Percentiles rank a stretch among this genome's conserved stretches.
These are phyloP conservation scores for Lasioglossum vierecki DNA, from an alignment of 2,888 invertebrate genomes.

Conservation along the genomic window DNA sequence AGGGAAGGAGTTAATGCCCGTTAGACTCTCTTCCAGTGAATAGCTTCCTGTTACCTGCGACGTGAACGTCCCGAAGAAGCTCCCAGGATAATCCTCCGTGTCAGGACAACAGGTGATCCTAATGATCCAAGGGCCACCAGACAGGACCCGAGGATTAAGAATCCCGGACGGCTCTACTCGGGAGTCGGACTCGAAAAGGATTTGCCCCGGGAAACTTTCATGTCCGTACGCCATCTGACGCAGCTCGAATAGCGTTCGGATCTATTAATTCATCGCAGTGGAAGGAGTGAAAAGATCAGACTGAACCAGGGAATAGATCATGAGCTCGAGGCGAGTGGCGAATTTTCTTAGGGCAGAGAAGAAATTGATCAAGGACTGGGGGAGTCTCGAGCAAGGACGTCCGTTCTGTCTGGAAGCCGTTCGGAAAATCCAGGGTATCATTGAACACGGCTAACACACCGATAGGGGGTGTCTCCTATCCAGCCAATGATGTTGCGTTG, in stretches of 20 bases:
- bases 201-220: neutral
- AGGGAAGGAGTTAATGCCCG: slow-evolving; percentile 66
- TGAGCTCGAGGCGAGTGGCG: neutral
- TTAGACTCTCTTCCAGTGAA: slow-evolving; percentile 44
- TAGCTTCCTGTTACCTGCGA: slow-evolving; percentile 31
- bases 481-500: slow-evolving; percentile 14
- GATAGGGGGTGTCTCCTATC: slow-evolving; percentile 24
- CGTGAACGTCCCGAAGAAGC: slow-evolving; percentile 38
- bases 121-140: neutral
- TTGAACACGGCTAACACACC: slow-evolving; percentile 26
- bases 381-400: slow-evolving; percentile 14
- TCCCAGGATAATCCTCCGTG: slow-evolving; percentile 16
- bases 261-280: neutral
- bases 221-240: neutral
- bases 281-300: neutral
- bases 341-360: neutral
- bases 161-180: neutral
- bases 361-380: neutral
- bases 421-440: slow-evolving; percentile 39
- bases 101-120: slow-evolving; percentile 50
- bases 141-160: neutral
- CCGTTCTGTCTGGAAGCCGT: slow-evolving; percentile 22
- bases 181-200: neutral
- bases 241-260: neutral
- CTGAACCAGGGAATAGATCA: slow-evolving; percentile 1